Evolutionary conservation across 2,113 vertebrate genomes (phyloP).

Genomic region (Meleagris gallopavo): DNA sequence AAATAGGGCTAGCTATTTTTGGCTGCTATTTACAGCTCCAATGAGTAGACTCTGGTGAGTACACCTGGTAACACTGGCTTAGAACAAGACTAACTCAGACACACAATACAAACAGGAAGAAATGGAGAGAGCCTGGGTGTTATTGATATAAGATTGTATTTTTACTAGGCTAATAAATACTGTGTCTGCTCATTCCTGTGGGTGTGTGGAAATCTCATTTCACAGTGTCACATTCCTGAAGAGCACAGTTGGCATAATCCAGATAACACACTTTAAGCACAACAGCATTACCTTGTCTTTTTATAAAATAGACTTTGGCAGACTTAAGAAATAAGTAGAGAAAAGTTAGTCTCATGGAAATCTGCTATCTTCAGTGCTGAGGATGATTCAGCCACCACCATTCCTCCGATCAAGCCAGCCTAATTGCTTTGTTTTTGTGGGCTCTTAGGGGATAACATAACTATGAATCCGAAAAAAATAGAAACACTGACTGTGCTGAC

Average conservation of each 20-base stretch:
- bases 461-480: constrained; percentile 20
- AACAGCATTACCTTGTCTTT: background rate
- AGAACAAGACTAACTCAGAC: constrained; percentile 47
- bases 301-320: constrained; percentile 3
- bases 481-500: constrained; percentile 18
- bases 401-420: background rate
- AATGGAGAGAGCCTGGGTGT: constrained; percentile 15
- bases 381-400: background rate
- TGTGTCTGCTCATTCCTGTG: constrained; percentile 53
- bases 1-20: background rate
- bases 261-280: constrained; percentile 23
- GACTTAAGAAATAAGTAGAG: background rate
- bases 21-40: constrained; percentile 22
- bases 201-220: constrained; percentile 58
- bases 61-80: constrained; percentile 27
- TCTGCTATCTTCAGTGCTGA: background rate
- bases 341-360: background rate
- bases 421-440: constrained; percentile 52
- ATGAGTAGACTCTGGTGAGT: constrained; percentile 23
- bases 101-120: constrained; percentile 54
- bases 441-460: constrained; percentile 4
- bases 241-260: background rate
- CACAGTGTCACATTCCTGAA: constrained; percentile 61
- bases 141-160: constrained; percentile 55
- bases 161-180: constrained; percentile 60